Evolutionary conservation across 2,113 vertebrate species (phyloP).

Genomic region (Tupaia chinensis): DNA sequence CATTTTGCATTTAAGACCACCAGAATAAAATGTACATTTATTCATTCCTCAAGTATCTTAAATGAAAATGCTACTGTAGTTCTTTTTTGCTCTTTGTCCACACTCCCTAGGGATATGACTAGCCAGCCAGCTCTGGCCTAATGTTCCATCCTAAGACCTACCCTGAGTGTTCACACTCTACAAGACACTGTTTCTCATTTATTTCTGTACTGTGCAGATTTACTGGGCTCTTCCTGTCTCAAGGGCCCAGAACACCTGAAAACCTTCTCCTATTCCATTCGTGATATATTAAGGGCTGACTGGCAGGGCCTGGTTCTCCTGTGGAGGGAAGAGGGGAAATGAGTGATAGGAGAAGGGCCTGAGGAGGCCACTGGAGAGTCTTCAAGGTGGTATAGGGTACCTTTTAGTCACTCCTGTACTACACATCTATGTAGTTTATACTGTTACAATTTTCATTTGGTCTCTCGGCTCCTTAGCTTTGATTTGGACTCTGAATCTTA

Average conservation of each 20-base stretch:
- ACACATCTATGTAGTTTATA: no score
- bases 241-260: no score
- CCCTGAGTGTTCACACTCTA: not conserved
- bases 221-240: not conserved
- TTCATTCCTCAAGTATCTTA: not conserved
- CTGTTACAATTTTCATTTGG: accelerated
- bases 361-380: accelerated
- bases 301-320: not conserved
- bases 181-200: not conserved
- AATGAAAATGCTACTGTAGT: accelerated
- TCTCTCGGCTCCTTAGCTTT: not conserved
- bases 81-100: not conserved
- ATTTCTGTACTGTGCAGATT: not conserved
- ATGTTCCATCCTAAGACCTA: no score
- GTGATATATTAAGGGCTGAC: not conserved
- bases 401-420: accelerated
- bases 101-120: no score
- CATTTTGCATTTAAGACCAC: not conserved
- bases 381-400: no score
- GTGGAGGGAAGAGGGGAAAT: no score
- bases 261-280: not conserved
- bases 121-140: not conserved
- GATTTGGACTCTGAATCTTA: no score
- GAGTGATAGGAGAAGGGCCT: accelerated
- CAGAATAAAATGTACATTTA: not conserved